Evolutionary conservation across 2,888 invertebrate species (phyloP).

Genomic region (Incurvaria masculella): DNA sequence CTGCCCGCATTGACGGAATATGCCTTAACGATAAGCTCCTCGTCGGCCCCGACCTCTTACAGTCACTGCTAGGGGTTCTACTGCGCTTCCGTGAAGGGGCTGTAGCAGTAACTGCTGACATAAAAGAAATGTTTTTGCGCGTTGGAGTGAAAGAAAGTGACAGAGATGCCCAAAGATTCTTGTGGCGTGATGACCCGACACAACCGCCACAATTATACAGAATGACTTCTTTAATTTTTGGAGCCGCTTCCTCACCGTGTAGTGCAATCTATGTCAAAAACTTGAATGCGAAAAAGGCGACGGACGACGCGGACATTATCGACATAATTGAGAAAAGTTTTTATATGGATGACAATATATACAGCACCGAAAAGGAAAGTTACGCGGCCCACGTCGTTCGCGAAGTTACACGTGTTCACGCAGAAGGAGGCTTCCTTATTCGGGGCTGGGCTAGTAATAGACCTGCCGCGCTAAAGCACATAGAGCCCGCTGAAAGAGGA

Average conservation of each 20-base stretch:
- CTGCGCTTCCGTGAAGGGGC: constrained; percentile 14
- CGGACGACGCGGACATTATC: too few relatives aligned
- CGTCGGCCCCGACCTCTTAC: constrained; percentile 17
- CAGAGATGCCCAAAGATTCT: constrained; percentile 3
- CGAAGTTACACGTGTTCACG: too few relatives aligned
- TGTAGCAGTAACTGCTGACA: constrained; percentile 14
- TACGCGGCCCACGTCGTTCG: too few relatives aligned
- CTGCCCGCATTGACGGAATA: background rate
- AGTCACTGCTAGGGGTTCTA: constrained; percentile 11
- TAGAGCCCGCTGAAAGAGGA: too few relatives aligned
- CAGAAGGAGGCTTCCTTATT: too few relatives aligned
- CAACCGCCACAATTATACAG: background rate
- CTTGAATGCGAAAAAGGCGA: too few relatives aligned
- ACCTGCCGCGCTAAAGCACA: too few relatives aligned
- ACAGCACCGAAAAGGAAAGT: too few relatives aligned
- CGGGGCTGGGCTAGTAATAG: too few relatives aligned
- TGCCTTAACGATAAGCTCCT: constrained; percentile 10
- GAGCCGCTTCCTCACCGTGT: constrained; percentile 10
- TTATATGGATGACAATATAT: too few relatives aligned
- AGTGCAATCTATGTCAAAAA: constrained; percentile 1
- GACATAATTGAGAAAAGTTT: too few relatives aligned
- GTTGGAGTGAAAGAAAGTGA: constrained; percentile 1
- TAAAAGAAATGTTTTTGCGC: constrained; percentile 8
- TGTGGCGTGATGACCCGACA: constrained; percentile 1
- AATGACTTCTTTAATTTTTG: constrained; percentile 3